Conservation (phyloP, 1,140 invertebrate genomes). For the Tachypleus tridentatus region DNA sequence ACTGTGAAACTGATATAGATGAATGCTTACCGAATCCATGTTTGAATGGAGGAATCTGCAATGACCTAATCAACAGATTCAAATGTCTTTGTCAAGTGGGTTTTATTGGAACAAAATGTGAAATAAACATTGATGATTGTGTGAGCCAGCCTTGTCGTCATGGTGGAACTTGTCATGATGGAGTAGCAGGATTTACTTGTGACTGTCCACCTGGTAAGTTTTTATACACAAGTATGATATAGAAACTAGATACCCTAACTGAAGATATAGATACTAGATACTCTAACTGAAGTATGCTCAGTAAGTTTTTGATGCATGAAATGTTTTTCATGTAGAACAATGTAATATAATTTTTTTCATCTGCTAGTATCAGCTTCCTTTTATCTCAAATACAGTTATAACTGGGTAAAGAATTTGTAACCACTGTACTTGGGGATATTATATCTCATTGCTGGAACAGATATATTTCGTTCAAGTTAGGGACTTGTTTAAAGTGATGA, state of each 20-base stretch:
- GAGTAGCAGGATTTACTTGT: slow-evolving; percentile 69
- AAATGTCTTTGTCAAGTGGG: slow-evolving; percentile 47
- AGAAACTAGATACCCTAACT: too few species aligned
- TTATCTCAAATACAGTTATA: too few species aligned
- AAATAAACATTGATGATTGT: slow-evolving; percentile 77
- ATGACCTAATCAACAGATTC: slow-evolving; percentile 25
- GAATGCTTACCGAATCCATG: slow-evolving; percentile 81
- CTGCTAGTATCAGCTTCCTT: slow-evolving; percentile 24
- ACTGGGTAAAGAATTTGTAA: too few species aligned
- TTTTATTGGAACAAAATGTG: slow-evolving; percentile 60
- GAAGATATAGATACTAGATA: too few species aligned
- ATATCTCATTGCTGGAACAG: too few species aligned
- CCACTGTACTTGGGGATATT: too few species aligned
- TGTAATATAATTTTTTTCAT: slow-evolving; percentile 26
- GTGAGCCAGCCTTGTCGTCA: slow-evolving; percentile 67
- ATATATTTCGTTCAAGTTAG: too few species aligned
- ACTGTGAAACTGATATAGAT: slow-evolving; percentile 75
- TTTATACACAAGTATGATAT: too few species aligned
- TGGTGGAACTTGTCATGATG: slow-evolving; percentile 67
- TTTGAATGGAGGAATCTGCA: slow-evolving; percentile 46
- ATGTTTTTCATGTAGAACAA: too few species aligned
- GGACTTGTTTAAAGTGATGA: too few species aligned
- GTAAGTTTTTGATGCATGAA: too few species aligned
- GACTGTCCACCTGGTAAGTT: slow-evolving; percentile 51
- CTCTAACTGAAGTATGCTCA: too few species aligned